Percentiles rank a stretch among this genome's conserved stretches.
phyloP scores from a whole-genome alignment of 2,113 vertebrate genomes.

The Oryzias melastigma region DNA sequence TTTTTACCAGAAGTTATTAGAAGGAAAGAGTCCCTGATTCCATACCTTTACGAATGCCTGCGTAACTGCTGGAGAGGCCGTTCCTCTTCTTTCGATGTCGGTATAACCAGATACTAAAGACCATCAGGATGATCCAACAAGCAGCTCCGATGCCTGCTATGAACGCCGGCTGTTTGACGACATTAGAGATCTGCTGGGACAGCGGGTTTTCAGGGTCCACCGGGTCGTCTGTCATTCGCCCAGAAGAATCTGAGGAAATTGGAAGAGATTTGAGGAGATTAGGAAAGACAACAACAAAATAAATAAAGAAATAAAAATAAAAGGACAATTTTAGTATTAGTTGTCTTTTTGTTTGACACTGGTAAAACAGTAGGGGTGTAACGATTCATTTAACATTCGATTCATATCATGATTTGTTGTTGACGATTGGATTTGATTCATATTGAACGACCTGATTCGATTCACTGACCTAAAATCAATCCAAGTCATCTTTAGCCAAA shows the following conservation, averaged over 20 bases:
- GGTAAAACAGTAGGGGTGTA: no score
- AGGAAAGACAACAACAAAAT: neutral
- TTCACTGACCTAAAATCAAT: no score
- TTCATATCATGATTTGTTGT: no score
- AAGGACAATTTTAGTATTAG: neutral
- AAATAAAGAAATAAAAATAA: constrained; percentile 1
- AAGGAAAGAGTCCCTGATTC: neutral
- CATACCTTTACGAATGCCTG: constrained; percentile 95
- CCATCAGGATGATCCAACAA: constrained; percentile 98
- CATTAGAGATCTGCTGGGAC: constrained; percentile 96
- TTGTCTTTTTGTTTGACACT: no score
- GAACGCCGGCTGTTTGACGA: constrained; percentile 95
- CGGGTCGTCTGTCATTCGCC: constrained; percentile 80
- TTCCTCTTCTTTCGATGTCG: constrained; percentile 93
- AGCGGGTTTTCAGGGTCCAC: constrained; percentile 85
- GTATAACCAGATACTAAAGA: constrained; percentile 98
- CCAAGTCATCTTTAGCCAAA: no score
- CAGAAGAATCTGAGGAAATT: constrained; percentile 81
- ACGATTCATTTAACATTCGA: no score
- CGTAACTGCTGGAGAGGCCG: constrained; percentile 90
- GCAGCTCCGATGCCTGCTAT: constrained; percentile 96
- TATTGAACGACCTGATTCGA: no score
- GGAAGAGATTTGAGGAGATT: constrained; percentile 7
- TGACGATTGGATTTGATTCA: no score
- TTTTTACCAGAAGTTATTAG: neutral